Base-by-base conservation (phyloP, 2,113 vertebrate genomes). In the Neolamprologus modestus region DNA sequence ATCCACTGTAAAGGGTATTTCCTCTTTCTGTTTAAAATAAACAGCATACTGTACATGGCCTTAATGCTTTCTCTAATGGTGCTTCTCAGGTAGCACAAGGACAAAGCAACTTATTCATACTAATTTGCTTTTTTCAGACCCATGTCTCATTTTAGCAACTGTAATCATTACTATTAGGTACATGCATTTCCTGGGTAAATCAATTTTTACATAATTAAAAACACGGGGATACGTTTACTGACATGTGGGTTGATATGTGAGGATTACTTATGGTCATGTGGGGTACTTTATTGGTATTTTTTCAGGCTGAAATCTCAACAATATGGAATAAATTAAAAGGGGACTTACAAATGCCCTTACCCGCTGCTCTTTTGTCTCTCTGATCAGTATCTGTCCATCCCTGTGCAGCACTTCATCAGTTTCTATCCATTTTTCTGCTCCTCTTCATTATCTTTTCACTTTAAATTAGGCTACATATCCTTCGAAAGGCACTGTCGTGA, bases 181-280 rank as follows among this genome's bases (percentile, higher is more conserved):
- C 16, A 6, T 88, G 88, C 35, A 87, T 90, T 90, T 90, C 21
- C 54, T n/a, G 73, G 5, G 76, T 82, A 92, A 92, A 91, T 42
- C 47, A 10, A 59, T 79, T 91, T 92, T 87, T 88, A 42, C 82
- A 71, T 92, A 83, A 91, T 93, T 91, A 93, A 89, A 88, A 89
- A 57, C 76, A 50, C 4, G 35, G 82, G 28, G 53, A 84, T 61
- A 21, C 26, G 59, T 89, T 88, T 80, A 89, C 28, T 57, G 73
- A 90, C 88, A 68, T 82, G 79, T 79, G 68, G 50, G 57, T 79
- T 84, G 82, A 89, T 86, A 84, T 84, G 57, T 66, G 52, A 21
- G 89, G 80, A 90, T 91, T 92, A 86, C 87, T 90, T 87, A 89
- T 78, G 80, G 19, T 88, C 83, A 90, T 76, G 85, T 88, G 45